Evolutionary conservation across 1,140 invertebrate species (phyloP).

Genomic region (Neuroterus valhalla): DNA sequence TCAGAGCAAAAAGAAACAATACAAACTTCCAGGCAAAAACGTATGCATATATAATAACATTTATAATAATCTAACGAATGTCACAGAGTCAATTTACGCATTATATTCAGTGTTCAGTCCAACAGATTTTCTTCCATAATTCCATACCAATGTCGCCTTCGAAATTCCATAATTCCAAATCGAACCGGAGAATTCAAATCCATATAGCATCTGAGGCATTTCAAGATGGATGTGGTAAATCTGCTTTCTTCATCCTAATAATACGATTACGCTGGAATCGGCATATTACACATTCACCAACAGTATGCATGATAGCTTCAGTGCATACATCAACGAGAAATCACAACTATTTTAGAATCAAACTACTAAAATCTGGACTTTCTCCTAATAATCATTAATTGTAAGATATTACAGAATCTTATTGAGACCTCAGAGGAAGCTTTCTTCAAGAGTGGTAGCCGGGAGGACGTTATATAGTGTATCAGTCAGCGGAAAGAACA

Average conservation of each 20-base stretch:
- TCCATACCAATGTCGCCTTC: slow-evolving; percentile 16
- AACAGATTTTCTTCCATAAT: background rate
- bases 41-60: too few species aligned
- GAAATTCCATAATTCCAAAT: slow-evolving; percentile 18
- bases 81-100: slow-evolving; percentile 11
- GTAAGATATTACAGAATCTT: too few species aligned
- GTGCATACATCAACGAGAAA: too few species aligned
- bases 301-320: slow-evolving; percentile 11
- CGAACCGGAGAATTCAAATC: slow-evolving; percentile 4
- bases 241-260: slow-evolving; percentile 29
- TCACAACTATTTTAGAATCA: too few species aligned
- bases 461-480: too few species aligned
- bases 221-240: slow-evolving; percentile 17
- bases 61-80: slow-evolving; percentile 2
- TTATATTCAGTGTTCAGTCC: background rate
- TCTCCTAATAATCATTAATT: too few species aligned
- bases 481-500: too few species aligned
- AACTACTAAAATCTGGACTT: too few species aligned
- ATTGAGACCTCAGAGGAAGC: too few species aligned
- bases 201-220: background rate
- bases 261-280: slow-evolving; percentile 1
- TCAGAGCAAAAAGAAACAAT: too few species aligned
- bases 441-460: too few species aligned
- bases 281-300: background rate
- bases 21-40: too few species aligned